Conservation (phyloP, 2,888 invertebrate genomes). For the Coelopa pilipes region DNA sequence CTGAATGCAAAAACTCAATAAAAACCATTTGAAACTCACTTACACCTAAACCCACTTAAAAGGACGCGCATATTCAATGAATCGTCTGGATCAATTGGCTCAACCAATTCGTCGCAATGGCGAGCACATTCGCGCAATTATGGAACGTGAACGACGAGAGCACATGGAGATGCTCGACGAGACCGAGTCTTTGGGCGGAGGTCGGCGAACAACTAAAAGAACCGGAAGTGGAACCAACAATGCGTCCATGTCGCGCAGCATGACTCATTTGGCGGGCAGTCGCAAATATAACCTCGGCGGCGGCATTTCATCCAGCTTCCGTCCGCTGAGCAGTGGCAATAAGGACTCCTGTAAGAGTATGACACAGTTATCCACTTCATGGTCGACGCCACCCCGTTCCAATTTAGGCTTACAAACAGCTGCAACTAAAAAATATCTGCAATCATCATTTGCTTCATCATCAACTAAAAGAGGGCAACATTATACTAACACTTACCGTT, state of each 20-base stretch:
- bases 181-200: constrained; percentile 59
- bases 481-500: constrained; percentile 64
- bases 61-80: constrained; percentile 95
- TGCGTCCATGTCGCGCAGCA: constrained; percentile 74
- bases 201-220: constrained; percentile 44
- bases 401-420: constrained; percentile 62
- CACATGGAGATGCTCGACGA: constrained; percentile 64
- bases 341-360: constrained; percentile 68
- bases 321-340: constrained; percentile 63
- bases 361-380: constrained; percentile 66
- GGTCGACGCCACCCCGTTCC: constrained; percentile 59
- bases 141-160: constrained; percentile 66
- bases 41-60: constrained; percentile 26
- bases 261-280: constrained; percentile 72
- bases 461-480: constrained; percentile 60
- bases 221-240: constrained; percentile 45
- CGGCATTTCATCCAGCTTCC: constrained; percentile 60
- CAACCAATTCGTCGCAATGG: constrained; percentile 74
- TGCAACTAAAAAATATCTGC: constrained; percentile 66
- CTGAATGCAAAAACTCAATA: too few relatives aligned
- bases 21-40: constrained; percentile 1
- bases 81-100: constrained; percentile 87
- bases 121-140: constrained; percentile 66
- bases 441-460: constrained; percentile 63
- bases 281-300: constrained; percentile 58